Evolutionary conservation across 2,113 vertebrate genomes (phyloP), one percentile per base, ranked within the genome.

Genomic region (Dasypus novemcinctus): DNA sequence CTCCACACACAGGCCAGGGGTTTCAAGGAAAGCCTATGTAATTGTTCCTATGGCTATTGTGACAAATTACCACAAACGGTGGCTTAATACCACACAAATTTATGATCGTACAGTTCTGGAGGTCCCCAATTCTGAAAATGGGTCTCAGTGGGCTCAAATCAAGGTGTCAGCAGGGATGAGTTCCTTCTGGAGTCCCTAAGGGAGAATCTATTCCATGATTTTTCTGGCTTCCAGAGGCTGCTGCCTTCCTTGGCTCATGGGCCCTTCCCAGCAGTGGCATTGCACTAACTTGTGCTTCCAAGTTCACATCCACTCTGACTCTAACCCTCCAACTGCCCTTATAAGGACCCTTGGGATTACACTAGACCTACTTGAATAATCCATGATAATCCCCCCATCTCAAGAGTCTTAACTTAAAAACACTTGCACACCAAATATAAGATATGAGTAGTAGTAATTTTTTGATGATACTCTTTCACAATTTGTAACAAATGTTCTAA

Each of bases 131-230:
- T 76, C 36, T 82, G 61, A 81, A 93, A 91, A 36, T 78, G 9
- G 18, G 27, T 49, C 33, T 81, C 14, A 17, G 1, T 21, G 49
- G 63, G 41, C 54, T 87, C 46, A 63, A 7, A n/a, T 66, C 38
- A 63, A 17, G 15, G 31, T 59, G 0, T 72, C 1, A 2, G 1
- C 10, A 78, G 43, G 43, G 15, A 0, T 43, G 15, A 0, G 3
- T 72, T 57, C 11, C 12, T 87, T 49, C 43, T 41, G 79, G 36
- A 63, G 2, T 4, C 2, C 82, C 27, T 20, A 5, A 7, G 41
- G 52, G 20, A 76, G 63, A 82, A 15, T 27, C 5, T 9, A 3
- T 57, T 66, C 43, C 31, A 20, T 23, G 14, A 43, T 13, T 21
- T 43, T 63, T 36, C 17, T 7, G 13, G 31, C 12, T 61, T 89